phyloP scores from a whole-genome alignment of 2,113 vertebrate genomes.

The Epinephelus cyanopodus region DNA sequence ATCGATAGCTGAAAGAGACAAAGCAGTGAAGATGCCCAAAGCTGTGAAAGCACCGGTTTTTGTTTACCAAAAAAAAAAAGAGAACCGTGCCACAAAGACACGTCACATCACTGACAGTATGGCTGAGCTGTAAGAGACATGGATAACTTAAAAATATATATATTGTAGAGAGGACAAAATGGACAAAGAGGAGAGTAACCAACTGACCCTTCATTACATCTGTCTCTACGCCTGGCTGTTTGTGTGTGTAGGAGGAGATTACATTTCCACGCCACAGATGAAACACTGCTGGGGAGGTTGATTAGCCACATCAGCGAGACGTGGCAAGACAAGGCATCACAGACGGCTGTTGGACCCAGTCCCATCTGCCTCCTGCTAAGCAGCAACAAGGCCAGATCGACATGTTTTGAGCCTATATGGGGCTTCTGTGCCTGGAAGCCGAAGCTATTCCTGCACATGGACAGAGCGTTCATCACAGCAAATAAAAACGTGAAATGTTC shows the following conservation, averaged over 20 bases:
- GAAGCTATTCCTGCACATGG: background rate
- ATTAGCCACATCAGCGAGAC: constrained; percentile 59
- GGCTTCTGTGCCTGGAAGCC: constrained; percentile 5
- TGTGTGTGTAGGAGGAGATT: constrained; percentile 41
- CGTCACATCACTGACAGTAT: background rate
- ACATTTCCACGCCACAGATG: constrained; percentile 35
- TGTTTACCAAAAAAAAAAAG: constrained; percentile 7
- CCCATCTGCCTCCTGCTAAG: constrained; percentile 47
- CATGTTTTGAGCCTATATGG: constrained; percentile 15
- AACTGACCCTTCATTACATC: constrained; percentile 29
- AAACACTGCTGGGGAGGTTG: constrained; percentile 44
- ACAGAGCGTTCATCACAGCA: background rate
- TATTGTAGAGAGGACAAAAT: constrained; percentile 6
- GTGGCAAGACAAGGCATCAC: constrained; percentile 33
- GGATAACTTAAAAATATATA: constrained; percentile 39
- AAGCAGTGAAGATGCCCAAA: constrained; percentile 21
- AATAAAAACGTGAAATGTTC: background rate
- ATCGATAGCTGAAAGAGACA: constrained; percentile 53
- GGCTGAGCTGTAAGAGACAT: constrained; percentile 1
- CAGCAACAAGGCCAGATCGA: constrained; percentile 14
- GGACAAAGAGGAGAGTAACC: background rate
- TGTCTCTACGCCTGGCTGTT: background rate
- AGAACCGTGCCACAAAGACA: background rate
- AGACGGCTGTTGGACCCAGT: constrained; percentile 19
- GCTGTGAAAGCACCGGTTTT: constrained; percentile 27